Conservation (phyloP, 2,888 invertebrate species). For the Ypsolopha scabrella region DNA sequence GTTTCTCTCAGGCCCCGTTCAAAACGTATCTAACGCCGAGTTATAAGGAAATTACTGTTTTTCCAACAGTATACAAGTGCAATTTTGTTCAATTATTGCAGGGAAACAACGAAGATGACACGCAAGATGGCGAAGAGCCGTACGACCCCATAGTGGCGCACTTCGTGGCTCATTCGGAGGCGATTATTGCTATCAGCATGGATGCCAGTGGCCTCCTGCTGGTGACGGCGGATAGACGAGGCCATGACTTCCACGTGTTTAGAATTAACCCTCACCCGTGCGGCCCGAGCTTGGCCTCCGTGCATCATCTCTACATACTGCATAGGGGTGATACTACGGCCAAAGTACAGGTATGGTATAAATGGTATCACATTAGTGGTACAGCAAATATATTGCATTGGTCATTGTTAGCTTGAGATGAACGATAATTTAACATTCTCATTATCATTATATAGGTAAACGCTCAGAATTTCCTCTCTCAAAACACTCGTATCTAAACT, state of each 20-base stretch:
- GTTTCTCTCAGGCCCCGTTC: no score
- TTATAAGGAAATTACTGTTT: no score
- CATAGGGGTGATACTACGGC: constrained; percentile 97
- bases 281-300: constrained; percentile 86
- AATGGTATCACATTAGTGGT: no score
- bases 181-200: constrained; percentile 83
- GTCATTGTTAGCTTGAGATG: no score
- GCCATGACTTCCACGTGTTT: constrained; percentile 97
- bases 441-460: no score
- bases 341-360: constrained; percentile 81
- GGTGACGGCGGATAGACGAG: constrained; percentile 91
- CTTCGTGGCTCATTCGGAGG: constrained; percentile 89
- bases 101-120: constrained; percentile 65
- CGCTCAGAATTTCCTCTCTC: no score
- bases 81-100: constrained; percentile 12
- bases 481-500: no score
- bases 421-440: no score
- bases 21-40: no score
- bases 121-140: constrained; percentile 72
- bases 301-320: constrained; percentile 95
- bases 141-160: constrained; percentile 86
- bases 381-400: no score
- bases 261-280: constrained; percentile 93
- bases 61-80: no score
- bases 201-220: constrained; percentile 92